Percentiles rank a stretch among this genome's conserved stretches.
These are phyloP conservation scores for Ceratosolen solmsi DNA, from an alignment of 1,140 invertebrate genomes.

Conservation along the genomic window DNA sequence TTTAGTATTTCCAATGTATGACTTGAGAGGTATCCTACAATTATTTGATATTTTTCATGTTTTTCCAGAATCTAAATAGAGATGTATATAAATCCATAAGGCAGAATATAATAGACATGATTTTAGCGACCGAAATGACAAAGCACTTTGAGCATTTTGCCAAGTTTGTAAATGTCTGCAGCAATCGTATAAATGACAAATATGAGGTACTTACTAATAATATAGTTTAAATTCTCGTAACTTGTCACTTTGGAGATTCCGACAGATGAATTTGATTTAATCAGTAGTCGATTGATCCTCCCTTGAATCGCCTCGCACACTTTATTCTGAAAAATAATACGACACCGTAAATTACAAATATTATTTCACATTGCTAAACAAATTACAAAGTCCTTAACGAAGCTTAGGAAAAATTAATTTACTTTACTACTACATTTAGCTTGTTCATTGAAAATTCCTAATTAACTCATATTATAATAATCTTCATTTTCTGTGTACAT, in stretches of 20 bases:
- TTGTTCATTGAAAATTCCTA: too few relatives aligned
- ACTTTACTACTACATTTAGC: too few relatives aligned
- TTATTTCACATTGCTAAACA: too few relatives aligned
- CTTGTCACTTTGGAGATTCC: background rate
- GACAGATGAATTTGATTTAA: background rate
- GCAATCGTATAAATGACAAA: constrained; percentile 42
- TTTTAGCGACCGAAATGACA: constrained; percentile 96
- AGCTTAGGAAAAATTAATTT: too few relatives aligned
- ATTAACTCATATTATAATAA: too few relatives aligned
- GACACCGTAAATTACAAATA: too few relatives aligned
- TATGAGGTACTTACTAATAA: background rate
- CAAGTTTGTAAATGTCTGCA: constrained; percentile 92
- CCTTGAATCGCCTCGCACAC: too few relatives aligned
- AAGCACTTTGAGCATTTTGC: constrained; percentile 95
- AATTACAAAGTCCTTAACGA: too few relatives aligned
- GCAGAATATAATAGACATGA: constrained; percentile 92
- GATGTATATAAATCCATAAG: constrained; percentile 86
- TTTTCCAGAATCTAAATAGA: constrained; percentile 80
- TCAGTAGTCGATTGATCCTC: too few relatives aligned
- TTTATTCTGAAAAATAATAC: too few relatives aligned
- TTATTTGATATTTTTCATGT: background rate
- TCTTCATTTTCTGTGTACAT: too few relatives aligned
- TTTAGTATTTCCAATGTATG: background rate
- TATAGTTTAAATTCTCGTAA: background rate
- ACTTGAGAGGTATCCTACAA: background rate